A percentile compares a stretch with the other conserved stretches of the same genome.
phyloP scores from a whole-genome alignment of 2,888 invertebrate genomes.

The Cordylochernes scorpioides region DNA sequence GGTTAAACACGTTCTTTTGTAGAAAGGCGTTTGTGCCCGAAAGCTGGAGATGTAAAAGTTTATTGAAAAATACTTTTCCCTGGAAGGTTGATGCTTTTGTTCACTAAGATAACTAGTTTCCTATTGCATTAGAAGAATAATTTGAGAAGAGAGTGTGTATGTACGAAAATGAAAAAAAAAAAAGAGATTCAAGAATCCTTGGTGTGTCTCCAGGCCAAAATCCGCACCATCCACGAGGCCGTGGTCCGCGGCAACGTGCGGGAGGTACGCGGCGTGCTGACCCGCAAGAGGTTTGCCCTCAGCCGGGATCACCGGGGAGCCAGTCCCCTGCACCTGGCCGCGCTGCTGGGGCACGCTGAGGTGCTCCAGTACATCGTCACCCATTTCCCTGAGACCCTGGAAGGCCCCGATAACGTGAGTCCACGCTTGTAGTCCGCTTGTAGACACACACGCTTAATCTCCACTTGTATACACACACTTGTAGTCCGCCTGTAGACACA shows the following conservation, averaged over 20 bases:
- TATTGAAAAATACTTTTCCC: too few relatives aligned
- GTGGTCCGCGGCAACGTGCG: conserved; percentile 39
- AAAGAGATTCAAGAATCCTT: background rate
- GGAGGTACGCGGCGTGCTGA: conserved; percentile 31
- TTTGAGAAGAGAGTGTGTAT: too few relatives aligned
- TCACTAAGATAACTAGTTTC: too few relatives aligned
- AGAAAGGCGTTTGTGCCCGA: too few relatives aligned
- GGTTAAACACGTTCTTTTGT: too few relatives aligned
- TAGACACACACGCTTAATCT: too few relatives aligned
- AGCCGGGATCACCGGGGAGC: conserved; percentile 53
- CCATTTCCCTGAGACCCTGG: conserved; percentile 62
- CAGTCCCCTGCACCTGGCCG: conserved; percentile 66
- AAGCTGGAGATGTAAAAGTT: too few relatives aligned
- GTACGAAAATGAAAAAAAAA: background rate
- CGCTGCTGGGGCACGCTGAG: conserved; percentile 46
- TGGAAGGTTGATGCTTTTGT: too few relatives aligned
- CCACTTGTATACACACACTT: too few relatives aligned
- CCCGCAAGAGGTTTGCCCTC: conserved; percentile 21
- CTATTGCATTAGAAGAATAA: too few relatives aligned
- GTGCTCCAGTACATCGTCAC: conserved; percentile 43
- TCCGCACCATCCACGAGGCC: conserved; percentile 49
- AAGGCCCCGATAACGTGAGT: conserved; percentile 26
- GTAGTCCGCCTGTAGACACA: too few relatives aligned
- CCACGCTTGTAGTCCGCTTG: too few relatives aligned
- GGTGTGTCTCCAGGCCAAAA: conserved; percentile 36